These are phyloP conservation scores for Protonibea diacanthus DNA, from an alignment of 2,797 vertebrate species.

Conservation along the genomic window DNA sequence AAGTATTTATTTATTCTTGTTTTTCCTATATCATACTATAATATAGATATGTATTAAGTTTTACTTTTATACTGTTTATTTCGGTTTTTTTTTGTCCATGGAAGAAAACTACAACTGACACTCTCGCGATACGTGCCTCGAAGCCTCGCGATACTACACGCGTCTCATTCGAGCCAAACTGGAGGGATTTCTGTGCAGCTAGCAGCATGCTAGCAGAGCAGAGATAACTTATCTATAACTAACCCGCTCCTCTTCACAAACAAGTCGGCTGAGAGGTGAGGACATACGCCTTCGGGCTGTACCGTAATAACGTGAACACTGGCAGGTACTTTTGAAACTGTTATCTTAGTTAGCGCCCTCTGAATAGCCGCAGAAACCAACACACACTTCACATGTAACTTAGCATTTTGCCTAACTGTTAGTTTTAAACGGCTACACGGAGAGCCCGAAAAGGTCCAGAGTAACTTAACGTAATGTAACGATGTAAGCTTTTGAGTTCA, in stretches of 20 bases:
- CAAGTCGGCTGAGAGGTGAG: slow-evolving; percentile 38
- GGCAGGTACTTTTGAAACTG: not conserved
- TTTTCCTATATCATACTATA: no score
- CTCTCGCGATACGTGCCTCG: slow-evolving; percentile 11
- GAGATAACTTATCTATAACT: slow-evolving; percentile 4
- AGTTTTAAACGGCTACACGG: not conserved
- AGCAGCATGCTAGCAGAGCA: slow-evolving; percentile 39
- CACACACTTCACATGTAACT: not conserved
- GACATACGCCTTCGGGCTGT: fast-evolving
- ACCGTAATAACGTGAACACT: fast-evolving
- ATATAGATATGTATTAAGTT: no score
- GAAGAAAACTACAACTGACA: no score
- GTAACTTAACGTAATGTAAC: not conserved
- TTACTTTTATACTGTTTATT: no score
- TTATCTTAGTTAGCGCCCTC: not conserved
- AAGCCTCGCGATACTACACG: slow-evolving; percentile 41
- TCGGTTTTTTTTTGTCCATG: no score
- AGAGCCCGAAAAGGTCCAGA: not conserved
- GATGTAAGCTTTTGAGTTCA: not conserved
- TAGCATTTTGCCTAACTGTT: not conserved
- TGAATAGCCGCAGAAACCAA: not conserved
- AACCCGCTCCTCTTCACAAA: not conserved
- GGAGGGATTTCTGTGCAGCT: slow-evolving; percentile 68
- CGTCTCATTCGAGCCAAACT: slow-evolving; percentile 49
- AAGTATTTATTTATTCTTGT: no score